These are phyloP conservation scores for Bicyclus anynana DNA, from an alignment of 1,140 invertebrate species.

Conservation along the genomic window DNA sequence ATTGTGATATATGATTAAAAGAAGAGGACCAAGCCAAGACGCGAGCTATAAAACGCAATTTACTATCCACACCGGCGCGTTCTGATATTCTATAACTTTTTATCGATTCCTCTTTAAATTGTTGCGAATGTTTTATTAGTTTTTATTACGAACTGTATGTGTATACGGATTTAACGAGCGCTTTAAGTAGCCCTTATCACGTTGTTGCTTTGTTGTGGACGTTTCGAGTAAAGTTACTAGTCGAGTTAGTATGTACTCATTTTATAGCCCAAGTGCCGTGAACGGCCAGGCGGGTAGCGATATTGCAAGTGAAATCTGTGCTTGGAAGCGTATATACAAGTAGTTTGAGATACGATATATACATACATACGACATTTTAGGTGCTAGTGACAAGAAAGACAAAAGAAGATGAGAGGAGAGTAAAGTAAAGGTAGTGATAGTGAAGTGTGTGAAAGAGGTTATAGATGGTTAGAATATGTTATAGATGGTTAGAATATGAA, in stretches of 20 bases:
- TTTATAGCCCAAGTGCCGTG: not conserved
- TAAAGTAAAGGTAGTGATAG: too few relatives aligned
- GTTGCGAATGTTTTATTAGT: conserved; percentile 73
- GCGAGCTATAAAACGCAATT: conserved; percentile 61
- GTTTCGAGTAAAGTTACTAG: conserved; percentile 26
- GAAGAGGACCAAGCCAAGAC: conserved; percentile 49
- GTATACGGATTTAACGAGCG: conserved; percentile 68
- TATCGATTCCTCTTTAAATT: conserved; percentile 72
- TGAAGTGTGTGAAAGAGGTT: too few relatives aligned
- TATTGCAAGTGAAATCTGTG: not conserved
- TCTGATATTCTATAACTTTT: conserved; percentile 62
- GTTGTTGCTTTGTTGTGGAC: conserved; percentile 63
- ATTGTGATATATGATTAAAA: conserved; percentile 36
- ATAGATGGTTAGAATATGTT: too few relatives aligned
- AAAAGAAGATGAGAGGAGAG: too few relatives aligned
- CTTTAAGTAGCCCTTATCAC: conserved; percentile 69
- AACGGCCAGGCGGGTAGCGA: not conserved
- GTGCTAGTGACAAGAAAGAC: too few relatives aligned
- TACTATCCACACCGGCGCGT: conserved; percentile 60
- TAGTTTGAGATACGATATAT: too few relatives aligned
- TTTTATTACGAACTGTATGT: conserved; percentile 72
- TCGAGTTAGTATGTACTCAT: conserved; percentile 18
- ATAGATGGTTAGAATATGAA: too few relatives aligned
- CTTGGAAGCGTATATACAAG: too few relatives aligned
- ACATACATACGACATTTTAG: too few relatives aligned